Percentiles rank a stretch among this genome's conserved stretches.
phyloP scores from a whole-genome alignment of 2,888 invertebrate genomes.

The Cheilosia soror region DNA sequence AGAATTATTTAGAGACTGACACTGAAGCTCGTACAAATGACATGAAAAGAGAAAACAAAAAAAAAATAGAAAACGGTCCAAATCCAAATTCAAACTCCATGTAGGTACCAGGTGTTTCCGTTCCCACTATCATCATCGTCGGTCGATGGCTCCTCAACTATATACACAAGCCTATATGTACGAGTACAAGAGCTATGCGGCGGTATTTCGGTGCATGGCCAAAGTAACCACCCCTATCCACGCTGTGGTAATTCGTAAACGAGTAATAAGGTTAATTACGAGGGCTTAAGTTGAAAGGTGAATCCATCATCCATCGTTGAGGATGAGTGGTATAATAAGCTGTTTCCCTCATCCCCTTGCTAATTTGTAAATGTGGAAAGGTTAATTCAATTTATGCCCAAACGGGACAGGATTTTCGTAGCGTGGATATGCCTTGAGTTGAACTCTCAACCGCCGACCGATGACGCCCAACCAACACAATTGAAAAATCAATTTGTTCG shows the following conservation, averaged over 20 bases:
- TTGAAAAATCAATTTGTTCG: conserved; percentile 71
- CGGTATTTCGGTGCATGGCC: conserved; percentile 16
- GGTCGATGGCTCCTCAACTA: conserved; percentile 53
- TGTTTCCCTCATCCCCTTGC: not conserved
- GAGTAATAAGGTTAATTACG: conserved; percentile 73
- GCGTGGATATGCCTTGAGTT: not conserved
- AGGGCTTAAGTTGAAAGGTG: conserved; percentile 73
- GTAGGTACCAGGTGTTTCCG: conserved; percentile 33
- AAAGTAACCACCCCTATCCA: conserved; percentile 14
- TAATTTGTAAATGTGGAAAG: conserved; percentile 60
- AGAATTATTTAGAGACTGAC: conserved; percentile 17
- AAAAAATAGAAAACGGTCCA: conserved; percentile 10
- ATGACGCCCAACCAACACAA: not conserved
- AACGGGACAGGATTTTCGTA: not conserved
- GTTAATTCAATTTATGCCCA: conserved; percentile 61
- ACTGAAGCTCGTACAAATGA: conserved; percentile 4
- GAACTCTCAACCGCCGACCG: not conserved
- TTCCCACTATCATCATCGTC: conserved; percentile 58
- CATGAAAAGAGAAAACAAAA: conserved; percentile 12
- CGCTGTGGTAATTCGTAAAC: conserved; percentile 57
- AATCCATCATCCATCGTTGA: conserved; percentile 54
- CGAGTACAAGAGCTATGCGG: not conserved
- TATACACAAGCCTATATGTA: conserved; percentile 7
- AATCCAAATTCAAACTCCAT: not conserved
- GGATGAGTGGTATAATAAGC: not conserved